These are phyloP conservation scores for Physella acuta DNA, from an alignment of 1,140 invertebrate genomes.

Conservation along the genomic window DNA sequence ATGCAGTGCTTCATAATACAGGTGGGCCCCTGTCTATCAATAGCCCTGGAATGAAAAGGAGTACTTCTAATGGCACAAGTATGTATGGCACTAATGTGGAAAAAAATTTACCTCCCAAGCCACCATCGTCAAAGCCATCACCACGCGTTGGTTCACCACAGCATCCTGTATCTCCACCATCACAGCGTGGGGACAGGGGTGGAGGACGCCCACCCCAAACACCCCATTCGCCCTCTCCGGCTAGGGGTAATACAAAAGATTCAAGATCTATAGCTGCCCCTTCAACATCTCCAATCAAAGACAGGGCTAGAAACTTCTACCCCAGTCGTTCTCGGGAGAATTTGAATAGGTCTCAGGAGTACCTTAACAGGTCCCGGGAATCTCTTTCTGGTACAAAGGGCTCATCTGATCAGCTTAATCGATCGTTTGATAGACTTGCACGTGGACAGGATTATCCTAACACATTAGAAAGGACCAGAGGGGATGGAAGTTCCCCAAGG, in stretches of 20 bases:
- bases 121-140: constrained; percentile 11
- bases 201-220: neutral
- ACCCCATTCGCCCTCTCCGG: constrained; percentile 18
- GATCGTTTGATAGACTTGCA: neutral
- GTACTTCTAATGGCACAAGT: neutral
- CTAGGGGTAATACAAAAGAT: constrained; percentile 12
- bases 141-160: constrained; percentile 8
- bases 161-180: neutral
- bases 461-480: constrained; percentile 2
- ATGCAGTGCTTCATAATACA: constrained; percentile 29
- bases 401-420: neutral
- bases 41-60: constrained; percentile 40
- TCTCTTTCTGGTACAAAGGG: neutral
- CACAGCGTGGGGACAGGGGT: neutral
- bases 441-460: neutral
- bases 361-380: constrained; percentile 15
- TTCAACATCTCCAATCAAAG: constrained; percentile 24
- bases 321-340: constrained; percentile 29
- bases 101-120: constrained; percentile 7
- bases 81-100: constrained; percentile 1
- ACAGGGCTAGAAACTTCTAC: constrained; percentile 28
- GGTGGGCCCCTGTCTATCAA: constrained; percentile 29
- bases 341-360: constrained; percentile 16
- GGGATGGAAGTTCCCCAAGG: constrained; percentile 1
- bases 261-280: neutral